These are phyloP conservation scores for Oligia fasciuncula DNA, from an alignment of 2,888 invertebrate species.

Conservation along the genomic window DNA sequence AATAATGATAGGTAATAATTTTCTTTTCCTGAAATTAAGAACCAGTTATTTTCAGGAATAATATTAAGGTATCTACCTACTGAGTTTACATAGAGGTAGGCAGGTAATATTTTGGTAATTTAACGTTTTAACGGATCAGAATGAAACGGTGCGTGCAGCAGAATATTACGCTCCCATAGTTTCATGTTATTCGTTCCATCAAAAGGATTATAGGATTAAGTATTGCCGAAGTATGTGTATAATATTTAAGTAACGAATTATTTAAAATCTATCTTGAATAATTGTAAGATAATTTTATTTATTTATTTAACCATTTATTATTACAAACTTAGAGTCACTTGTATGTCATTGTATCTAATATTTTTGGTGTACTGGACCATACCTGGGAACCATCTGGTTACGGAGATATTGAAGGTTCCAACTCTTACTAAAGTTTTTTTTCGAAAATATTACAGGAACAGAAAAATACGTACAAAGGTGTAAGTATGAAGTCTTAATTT, in stretches of 20 bases:
- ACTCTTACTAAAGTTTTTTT: too few species aligned
- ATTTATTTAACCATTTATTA: neutral
- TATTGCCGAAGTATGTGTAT: conserved; percentile 18
- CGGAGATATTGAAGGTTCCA: too few species aligned
- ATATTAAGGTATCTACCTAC: too few species aligned
- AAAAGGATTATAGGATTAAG: conserved; percentile 50
- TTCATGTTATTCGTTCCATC: conserved; percentile 35
- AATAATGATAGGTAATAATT: too few species aligned
- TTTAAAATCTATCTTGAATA: neutral
- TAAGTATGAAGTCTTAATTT: neutral
- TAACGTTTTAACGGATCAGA: conserved; percentile 35
- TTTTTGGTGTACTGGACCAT: neutral
- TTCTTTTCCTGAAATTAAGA: too few species aligned
- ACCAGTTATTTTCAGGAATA: too few species aligned
- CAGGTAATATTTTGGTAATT: conserved; percentile 13
- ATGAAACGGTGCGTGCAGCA: conserved; percentile 21
- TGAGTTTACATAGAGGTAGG: neutral
- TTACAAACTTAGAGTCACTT: too few species aligned
- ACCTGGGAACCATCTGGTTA: neutral
- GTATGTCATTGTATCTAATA: too few species aligned
- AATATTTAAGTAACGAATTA: conserved; percentile 7
- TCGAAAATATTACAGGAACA: too few species aligned
- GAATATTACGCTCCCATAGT: conserved; percentile 37
- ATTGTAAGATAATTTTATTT: neutral
- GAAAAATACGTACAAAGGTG: neutral